These are phyloP conservation scores for Drosophila setosimentum DNA, from an alignment of 2,888 invertebrate species.

Conservation along the genomic window DNA sequence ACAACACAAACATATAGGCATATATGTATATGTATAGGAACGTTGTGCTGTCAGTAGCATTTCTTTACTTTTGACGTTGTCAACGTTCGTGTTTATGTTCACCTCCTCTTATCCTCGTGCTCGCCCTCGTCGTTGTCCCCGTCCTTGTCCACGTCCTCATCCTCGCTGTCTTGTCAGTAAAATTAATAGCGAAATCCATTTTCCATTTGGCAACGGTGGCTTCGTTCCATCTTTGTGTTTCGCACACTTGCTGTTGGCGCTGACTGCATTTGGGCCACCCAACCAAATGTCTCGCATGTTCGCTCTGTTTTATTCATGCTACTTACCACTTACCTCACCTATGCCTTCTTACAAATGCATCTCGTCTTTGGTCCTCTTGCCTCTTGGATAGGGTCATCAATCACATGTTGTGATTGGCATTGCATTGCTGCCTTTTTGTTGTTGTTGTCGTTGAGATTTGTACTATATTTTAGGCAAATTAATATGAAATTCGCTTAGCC, in stretches of 20 bases:
- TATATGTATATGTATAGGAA: conserved; percentile 18
- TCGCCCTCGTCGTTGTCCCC: conserved; percentile 8
- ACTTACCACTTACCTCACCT: not conserved
- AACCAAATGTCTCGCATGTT: conserved; percentile 32
- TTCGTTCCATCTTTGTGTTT: conserved; percentile 25
- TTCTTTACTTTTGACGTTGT: conserved; percentile 72
- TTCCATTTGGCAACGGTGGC: conserved; percentile 65
- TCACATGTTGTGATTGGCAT: conserved; percentile 54
- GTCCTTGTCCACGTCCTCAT: conserved; percentile 10
- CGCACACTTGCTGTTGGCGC: conserved; percentile 18
- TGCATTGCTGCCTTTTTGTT: conserved; percentile 19
- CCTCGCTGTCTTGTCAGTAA: conserved; percentile 62
- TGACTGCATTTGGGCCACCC: conserved; percentile 36
- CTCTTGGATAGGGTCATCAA: conserved; percentile 71
- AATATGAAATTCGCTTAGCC: conserved; percentile 41
- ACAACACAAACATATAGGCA: not conserved
- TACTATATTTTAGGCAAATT: conserved; percentile 67
- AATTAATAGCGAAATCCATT: conserved; percentile 79
- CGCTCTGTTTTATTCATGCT: conserved; percentile 39
- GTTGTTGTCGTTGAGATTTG: conserved; percentile 37
- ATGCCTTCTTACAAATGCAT: conserved; percentile 18
- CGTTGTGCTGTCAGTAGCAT: conserved; percentile 53
- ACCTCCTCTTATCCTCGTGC: not conserved
- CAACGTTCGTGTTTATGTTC: conserved; percentile 49
- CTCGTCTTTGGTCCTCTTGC: conserved; percentile 20